Base-by-base conservation (phyloP, 2,113 vertebrate species). In the Carassius gibelio region DNA sequence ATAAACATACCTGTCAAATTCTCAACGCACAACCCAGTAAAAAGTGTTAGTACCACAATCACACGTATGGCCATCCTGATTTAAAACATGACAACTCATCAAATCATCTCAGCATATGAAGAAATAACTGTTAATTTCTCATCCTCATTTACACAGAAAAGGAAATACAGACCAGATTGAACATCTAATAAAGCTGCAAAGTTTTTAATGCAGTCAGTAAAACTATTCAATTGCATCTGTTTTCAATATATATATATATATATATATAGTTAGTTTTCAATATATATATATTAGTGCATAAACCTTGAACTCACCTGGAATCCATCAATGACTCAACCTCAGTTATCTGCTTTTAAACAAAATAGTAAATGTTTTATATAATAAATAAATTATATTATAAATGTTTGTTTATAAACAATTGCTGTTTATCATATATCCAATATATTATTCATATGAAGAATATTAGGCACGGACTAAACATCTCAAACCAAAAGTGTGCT, bases 1-100 rank as follows among this genome's bases (percentile, higher is more conserved):
- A 42, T 50, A 75, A 26, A 55, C 9, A 0, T 83, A 84, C 82
- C 82, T 84, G 3, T 30, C 8, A 5, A 62, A 57, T n/a, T 55
- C 75, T 55, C 17, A 3, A 62, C 8, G 2, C 23, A 79, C 55
- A 62, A 21, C 1, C 36, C 30, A 79, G 36, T 61, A 23, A 21
- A 59, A 59, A 79, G 19, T 17, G 36, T 15, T 8, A 79, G 55
- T 15, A 64, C 59, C 15, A 62, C 36, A 75, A 84, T 11, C 38
- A 62, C 71, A 14, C 2, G 4, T 0, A 30, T 23, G 8, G 4
- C 36, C 81, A 83, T 83, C 81, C 55, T 57, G 36, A 9, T 71
- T 30, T 15, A 15, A 59, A 11, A 55, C 26, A 71, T 1, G 36
- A 82, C 2, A 48, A 62, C 3, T 77, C 83, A 75, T 52, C 42